Percentiles rank a stretch among this genome's conserved stretches.
Conservation (phyloP, 2,113 vertebrate species). For the Camelus bactrianus region DNA sequence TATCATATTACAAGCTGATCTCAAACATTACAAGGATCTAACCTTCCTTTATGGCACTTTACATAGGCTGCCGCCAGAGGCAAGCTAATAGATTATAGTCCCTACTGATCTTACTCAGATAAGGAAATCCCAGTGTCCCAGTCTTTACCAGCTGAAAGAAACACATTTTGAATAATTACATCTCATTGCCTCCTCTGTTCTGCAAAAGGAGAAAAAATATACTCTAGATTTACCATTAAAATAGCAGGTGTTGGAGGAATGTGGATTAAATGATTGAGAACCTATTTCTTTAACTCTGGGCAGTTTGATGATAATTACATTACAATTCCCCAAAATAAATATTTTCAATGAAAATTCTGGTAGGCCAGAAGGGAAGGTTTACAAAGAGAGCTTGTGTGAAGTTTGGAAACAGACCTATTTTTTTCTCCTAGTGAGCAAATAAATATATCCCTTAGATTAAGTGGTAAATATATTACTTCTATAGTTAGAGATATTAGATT, state of each 20-base stretch:
- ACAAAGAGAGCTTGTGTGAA: background rate
- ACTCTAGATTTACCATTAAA: conserved; percentile 31
- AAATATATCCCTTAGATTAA: background rate
- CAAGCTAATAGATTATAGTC: background rate
- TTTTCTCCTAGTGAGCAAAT: conserved; percentile 18
- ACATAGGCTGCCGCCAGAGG: background rate
- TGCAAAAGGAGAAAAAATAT: background rate
- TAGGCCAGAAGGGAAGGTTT: background rate
- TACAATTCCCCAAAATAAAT: conserved; percentile 56
- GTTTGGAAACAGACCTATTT: background rate
- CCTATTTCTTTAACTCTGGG: background rate
- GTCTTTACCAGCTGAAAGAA: conserved; percentile 24
- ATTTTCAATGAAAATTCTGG: conserved; percentile 54
- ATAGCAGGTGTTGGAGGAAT: background rate
- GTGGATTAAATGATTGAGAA: background rate
- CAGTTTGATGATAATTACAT: conserved; percentile 32
- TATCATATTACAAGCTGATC: background rate
- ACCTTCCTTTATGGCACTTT: conserved; percentile 25
- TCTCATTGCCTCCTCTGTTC: background rate
- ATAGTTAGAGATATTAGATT: background rate
- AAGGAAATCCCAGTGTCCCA: background rate
- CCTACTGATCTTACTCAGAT: conserved; percentile 26
- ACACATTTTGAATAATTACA: conserved; percentile 19
- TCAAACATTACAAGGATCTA: conserved; percentile 10
- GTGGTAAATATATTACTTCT: conserved; percentile 43